Conservation (phyloP, 2,113 vertebrate genomes). For the Myanophis thanlyinensis region DNA sequence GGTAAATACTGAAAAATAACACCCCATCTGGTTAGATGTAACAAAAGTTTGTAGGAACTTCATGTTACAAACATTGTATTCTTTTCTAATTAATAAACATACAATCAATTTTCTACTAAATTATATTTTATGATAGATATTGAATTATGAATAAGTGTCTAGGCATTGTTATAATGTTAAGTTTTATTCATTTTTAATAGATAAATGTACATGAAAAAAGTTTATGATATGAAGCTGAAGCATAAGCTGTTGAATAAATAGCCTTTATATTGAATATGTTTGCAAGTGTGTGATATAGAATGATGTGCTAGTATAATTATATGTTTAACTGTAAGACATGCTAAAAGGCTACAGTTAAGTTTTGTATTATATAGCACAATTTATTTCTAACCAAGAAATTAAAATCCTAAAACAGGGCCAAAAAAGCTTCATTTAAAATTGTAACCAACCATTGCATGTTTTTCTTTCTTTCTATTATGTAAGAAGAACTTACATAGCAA, state of each 20-base stretch:
- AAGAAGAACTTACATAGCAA: background rate
- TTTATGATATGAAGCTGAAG: background rate
- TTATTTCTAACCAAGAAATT: background rate
- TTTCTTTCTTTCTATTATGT: background rate
- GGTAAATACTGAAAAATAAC: conserved; percentile 68
- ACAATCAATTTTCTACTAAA: background rate
- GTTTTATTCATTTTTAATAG: background rate
- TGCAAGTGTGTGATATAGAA: background rate
- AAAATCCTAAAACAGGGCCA: background rate
- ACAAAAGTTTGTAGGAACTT: conserved; percentile 58
- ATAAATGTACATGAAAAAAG: background rate
- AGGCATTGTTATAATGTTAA: background rate
- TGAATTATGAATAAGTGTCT: background rate
- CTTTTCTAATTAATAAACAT: conserved; percentile 18
- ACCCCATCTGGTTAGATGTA: conserved; percentile 72
- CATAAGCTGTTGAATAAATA: background rate
- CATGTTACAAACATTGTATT: background rate
- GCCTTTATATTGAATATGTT: background rate
- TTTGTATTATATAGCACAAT: background rate
- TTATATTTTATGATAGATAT: background rate
- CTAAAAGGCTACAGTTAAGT: background rate
- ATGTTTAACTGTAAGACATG: background rate
- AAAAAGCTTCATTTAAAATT: background rate
- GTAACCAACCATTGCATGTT: background rate
- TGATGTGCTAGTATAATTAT: background rate